These are phyloP conservation scores for Phylloscopus whistleri DNA, from an alignment of 2,113 vertebrate genomes.

Conservation along the genomic window DNA sequence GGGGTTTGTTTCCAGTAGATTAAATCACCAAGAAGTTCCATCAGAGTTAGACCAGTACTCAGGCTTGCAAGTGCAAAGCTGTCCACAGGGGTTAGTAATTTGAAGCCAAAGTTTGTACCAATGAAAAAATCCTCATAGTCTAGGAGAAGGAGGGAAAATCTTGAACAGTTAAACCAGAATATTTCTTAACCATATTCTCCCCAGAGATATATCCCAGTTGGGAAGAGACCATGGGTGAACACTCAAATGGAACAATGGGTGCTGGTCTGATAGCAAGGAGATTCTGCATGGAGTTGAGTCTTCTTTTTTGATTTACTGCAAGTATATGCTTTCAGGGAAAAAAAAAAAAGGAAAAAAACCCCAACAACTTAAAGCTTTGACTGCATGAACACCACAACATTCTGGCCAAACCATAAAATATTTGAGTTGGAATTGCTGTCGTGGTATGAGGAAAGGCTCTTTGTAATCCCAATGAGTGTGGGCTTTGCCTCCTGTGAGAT, in stretches of 20 bases:
- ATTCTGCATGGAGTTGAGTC: neutral
- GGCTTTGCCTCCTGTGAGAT: neutral
- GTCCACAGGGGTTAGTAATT: neutral
- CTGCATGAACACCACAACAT: neutral
- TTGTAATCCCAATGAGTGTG: neutral
- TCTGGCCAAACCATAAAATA: constrained; percentile 26
- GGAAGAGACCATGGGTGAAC: neutral
- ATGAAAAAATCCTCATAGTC: neutral
- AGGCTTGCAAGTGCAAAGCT: neutral
- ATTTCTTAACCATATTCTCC: neutral
- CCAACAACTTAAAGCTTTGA: neutral
- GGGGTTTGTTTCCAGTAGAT: neutral
- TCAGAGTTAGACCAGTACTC: neutral
- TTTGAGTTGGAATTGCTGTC: neutral
- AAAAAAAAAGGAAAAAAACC: neutral
- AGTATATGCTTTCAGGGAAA: neutral
- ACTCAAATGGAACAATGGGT: neutral
- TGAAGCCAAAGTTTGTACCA: neutral
- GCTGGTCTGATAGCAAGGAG: neutral
- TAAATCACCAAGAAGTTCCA: neutral
- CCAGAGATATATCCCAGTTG: neutral
- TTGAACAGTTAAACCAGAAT: neutral
- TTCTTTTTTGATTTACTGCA: neutral
- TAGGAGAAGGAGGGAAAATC: neutral
- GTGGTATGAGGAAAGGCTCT: neutral